Conservation (phyloP, 64 coral and sea anemone genomes). For the Pocillopora damicornis region DNA sequence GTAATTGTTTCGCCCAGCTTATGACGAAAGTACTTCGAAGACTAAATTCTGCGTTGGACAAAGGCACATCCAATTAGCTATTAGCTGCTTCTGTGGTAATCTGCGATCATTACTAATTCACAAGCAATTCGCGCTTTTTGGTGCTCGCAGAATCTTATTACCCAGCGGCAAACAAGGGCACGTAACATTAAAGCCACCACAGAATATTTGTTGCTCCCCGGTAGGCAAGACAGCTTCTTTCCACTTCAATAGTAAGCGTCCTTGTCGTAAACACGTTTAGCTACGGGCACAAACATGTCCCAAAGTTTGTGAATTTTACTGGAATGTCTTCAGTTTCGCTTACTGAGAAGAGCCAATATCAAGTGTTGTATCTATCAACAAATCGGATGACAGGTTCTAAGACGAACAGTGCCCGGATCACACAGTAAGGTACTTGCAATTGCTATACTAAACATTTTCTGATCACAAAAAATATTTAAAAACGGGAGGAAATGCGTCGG, state of each 20-base stretch:
- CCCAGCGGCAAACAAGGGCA: not conserved
- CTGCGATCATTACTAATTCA: constrained; percentile 32
- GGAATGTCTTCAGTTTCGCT: not conserved
- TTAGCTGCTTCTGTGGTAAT: not conserved
- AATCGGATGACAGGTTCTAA: not conserved
- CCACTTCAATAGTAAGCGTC: not conserved
- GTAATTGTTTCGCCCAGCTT: constrained; percentile 1
- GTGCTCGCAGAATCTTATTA: not conserved
- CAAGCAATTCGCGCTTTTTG: not conserved
- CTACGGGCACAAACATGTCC: not conserved
- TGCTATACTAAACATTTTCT: not conserved
- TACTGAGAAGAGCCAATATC: not conserved
- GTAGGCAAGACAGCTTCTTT: constrained; percentile 4
- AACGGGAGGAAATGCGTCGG: no score
- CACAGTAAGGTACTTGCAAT: not conserved
- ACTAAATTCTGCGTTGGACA: not conserved
- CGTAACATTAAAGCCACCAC: not conserved
- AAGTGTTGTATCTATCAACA: not conserved
- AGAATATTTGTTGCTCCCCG: not conserved
- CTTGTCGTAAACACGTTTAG: not conserved
- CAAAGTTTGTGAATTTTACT: not conserved
- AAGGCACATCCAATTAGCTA: constrained; percentile 10
- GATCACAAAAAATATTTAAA: not conserved
- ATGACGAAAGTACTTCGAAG: not conserved
- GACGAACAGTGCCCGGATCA: not conserved